Base-by-base conservation (phyloP, 2,113 vertebrate species). In the Periophthalmodon schlosseri region DNA sequence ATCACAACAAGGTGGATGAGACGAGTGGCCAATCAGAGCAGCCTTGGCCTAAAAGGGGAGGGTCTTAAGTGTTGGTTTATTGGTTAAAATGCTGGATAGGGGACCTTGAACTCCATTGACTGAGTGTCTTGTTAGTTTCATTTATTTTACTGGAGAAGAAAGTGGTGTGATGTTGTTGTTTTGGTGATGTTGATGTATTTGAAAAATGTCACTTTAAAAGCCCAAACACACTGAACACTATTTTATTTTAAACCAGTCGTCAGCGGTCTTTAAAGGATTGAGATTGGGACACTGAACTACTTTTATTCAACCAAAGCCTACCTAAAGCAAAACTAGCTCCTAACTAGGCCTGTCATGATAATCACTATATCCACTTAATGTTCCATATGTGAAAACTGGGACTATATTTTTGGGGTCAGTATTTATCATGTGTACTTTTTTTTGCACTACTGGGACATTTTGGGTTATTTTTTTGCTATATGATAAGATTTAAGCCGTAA, bases 131-230 rank as follows among this genome's bases (percentile, higher is more conserved):
- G 15, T 49, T 52, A 18, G 50, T 52, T 52, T 16, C 1, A 3
- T 52, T 52, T 15, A 14, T 60, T 60, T 28, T 33, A 13, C 7
- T 39, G 36, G 36, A 39, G 14, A 23, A 33, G 58, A 57, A 34
- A 4, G 24, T 28, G 23, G 28, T 63, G 60, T 63, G 18, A 20
- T 16, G 20, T 11, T 60, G 67, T 65, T 33, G 46, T 34, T 66
- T 4, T 15, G 0, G 18, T 65, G 63, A n/a, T 12, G 33, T 65
- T 8, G 34, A 44, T 8, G 33, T 65, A 5, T 39, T n/a, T 39
- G 63, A n/a, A 39, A n/a, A 65, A 2, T 34, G 36, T 36, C 50
- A 71, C 70, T 73, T 28, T 65, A 24, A 9, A 68, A 28, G 68
- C 64, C 58, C 21, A 72, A 74, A 80, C 1, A 18, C 69, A 65